Percentiles rank a stretch among this genome's conserved stretches.
These are phyloP conservation scores for Prorops nasuta DNA, from an alignment of 1,140 invertebrate species.

Conservation along the genomic window DNA sequence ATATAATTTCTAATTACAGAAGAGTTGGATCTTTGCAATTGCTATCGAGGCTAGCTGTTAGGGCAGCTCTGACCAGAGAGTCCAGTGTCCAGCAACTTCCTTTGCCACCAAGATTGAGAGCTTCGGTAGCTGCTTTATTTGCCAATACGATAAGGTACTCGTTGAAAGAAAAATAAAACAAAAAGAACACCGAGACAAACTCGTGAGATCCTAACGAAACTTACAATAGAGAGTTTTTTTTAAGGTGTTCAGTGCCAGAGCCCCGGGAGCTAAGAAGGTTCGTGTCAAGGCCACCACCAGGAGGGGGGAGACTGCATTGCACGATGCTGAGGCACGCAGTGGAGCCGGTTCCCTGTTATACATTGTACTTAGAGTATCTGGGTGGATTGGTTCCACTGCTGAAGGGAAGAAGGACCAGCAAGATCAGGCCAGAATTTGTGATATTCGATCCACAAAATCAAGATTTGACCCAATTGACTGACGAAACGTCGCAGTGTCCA, in stretches of 20 bases:
- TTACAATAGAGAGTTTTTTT: too few species aligned
- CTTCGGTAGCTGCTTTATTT: constrained; percentile 84
- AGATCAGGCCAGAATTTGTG: constrained; percentile 96
- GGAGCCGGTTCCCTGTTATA: constrained; percentile 79
- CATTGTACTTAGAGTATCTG: constrained; percentile 93
- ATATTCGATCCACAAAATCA: constrained; percentile 90
- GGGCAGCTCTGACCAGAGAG: constrained; percentile 62
- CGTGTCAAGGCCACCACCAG: constrained; percentile 85
- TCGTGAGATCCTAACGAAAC: too few species aligned
- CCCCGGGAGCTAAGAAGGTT: constrained; percentile 84
- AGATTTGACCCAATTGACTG: constrained; percentile 38
- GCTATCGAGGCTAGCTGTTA: constrained; percentile 74
- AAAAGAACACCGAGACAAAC: too few species aligned
- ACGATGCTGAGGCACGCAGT: constrained; percentile 89
- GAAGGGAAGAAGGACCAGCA: constrained; percentile 93
- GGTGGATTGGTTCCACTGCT: constrained; percentile 94
- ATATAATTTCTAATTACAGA: constrained; percentile 45
- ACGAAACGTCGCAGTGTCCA: constrained; percentile 43
- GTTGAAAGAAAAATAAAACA: too few species aligned
- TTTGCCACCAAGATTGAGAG: constrained; percentile 80
- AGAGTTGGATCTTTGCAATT: constrained; percentile 87
- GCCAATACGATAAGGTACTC: constrained; percentile 84
- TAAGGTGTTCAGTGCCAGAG: constrained; percentile 91
- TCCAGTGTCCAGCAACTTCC: constrained; percentile 67
- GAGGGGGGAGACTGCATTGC: constrained; percentile 84